These are phyloP conservation scores for Manis javanica DNA, from an alignment of 2,797 vertebrate species.

Conservation along the genomic window DNA sequence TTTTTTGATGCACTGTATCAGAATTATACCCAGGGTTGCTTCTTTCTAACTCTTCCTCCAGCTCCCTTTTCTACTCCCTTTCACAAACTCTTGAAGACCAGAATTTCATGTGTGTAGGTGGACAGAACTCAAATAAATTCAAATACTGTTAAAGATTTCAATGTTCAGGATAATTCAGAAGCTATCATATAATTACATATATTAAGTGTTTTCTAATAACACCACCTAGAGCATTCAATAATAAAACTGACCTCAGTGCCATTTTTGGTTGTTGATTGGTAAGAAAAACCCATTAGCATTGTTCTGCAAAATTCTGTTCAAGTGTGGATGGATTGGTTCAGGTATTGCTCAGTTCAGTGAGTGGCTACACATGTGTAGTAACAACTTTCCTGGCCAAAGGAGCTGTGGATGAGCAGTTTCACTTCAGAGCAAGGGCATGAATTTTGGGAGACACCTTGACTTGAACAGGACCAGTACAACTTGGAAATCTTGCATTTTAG, in stretches of 20 bases:
- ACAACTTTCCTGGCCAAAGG: neutral
- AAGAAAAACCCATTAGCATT: neutral
- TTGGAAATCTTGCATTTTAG: neutral
- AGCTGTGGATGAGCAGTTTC: neutral
- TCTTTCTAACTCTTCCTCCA: conserved; percentile 20
- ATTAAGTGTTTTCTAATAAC: conserved; percentile 4
- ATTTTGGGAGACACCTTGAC: neutral
- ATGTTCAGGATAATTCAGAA: conserved; percentile 38
- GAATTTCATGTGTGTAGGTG: neutral
- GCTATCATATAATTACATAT: neutral
- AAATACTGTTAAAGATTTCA: conserved; percentile 15
- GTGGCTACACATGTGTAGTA: neutral
- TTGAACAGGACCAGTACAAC: neutral
- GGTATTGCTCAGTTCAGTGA: neutral
- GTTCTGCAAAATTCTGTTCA: conserved; percentile 10
- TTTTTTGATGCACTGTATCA: conserved; percentile 51
- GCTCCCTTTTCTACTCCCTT: neutral
- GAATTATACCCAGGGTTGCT: neutral
- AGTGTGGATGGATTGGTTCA: neutral
- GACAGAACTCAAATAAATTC: conserved; percentile 32
- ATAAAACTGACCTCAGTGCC: neutral
- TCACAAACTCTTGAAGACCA: conserved; percentile 33
- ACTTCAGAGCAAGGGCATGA: neutral
- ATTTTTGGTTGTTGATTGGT: neutral
- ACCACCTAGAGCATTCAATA: neutral